Evolutionary conservation across 2,797 vertebrate species (phyloP), one percentile per base, ranked within the genome.

Genomic region (Tenualosa thibaudeaui): DNA sequence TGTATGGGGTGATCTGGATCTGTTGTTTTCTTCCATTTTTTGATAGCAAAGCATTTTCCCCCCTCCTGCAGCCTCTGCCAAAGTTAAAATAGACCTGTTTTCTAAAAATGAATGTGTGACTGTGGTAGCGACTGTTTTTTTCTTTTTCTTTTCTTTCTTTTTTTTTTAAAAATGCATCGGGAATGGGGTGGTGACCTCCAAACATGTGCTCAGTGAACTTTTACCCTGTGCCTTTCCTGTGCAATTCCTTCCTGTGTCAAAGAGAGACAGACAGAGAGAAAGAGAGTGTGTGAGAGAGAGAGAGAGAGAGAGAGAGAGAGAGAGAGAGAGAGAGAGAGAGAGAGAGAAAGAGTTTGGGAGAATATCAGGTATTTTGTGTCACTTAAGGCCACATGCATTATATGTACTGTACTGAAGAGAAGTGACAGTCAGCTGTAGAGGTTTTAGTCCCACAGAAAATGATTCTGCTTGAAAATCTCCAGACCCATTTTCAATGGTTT

Each of bases 181-280:
- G 88, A 89, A 86, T 62, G 81, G 81, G 87, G 85, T 89, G 89
- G 89, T 89, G 88, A 93, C 93, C 93, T 91, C 89, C 81, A 90
- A 95, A 95, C 94, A 95, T 96, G 92, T 96, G 95, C 90, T 87
- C 88, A 81, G 84, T 94, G 93, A 96, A 91, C 95, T 94, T 88
- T 94, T 91, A 87, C 90, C 89, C 86, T 6, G 84, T 85, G 88
- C 88, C 93, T 93, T 96, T 95, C 95, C 89, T 89, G 87, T 58
- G 81, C 68, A 50, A 68, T 82, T 87, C 86, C 87, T 87, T 87
- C 85, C 85, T 88, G 56, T 86, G 50, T 86, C 81, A 82, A 56
- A 82, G 81, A 49, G 65, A 75, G 31, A 43, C 26, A 40, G 31
- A 75, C 31, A 40, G 65, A 40, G 65, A 40, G 68, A 37, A 26